Evolutionary conservation across 53 echinoderm and acorn worm genomes (phyloP), one percentile per base, ranked within the genome.

Genomic region (Holothuria leucospilota): DNA sequence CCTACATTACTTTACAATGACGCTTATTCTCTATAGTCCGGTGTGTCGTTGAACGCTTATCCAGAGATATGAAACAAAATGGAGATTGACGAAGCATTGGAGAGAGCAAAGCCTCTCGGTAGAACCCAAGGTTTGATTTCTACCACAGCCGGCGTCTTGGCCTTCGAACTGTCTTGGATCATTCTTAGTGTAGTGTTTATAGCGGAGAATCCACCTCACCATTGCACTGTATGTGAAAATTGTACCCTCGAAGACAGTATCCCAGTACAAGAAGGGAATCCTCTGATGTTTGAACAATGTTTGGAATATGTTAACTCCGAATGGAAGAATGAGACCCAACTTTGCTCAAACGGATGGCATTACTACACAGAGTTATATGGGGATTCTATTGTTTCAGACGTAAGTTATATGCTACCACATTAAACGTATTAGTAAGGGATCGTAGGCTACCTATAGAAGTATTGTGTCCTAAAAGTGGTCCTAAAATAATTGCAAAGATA

Each of bases 131-230:
- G 18, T 18, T 23, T 80, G 29, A 14, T 80, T 14, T 8, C 29
- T 16, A 80, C 80, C 18, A 80, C 38, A 18, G 24, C 80, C 34
- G 20, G 80, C 8, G 10, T 80, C 20, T 27, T 59, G 52, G 61
- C 80, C 9, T 15, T 59, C 20, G 80, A 80, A 61, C 29, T 80
- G 18, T 59, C 59, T 29, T 80, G 29, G 29, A n/a, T 80, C 21
- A 28, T 80, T 20, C 29, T 80, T 14, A 80, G 80, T 80, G 30
- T 29, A 24, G 80, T 80, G 21, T 80, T 80, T 30, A 80, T 80
- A 8, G 80, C 80, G 18, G 80, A 80, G 39, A 29, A 27, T 20
- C 80, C 80, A 13, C 59, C 29, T 29, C 60, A 80, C 16, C 62
- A 80, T 28, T 80, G 80, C 26, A 25, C 25, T 49, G 80, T 80